Evolutionary conservation across 2,113 vertebrate species (phyloP).

Genomic region (Hyaena hyaena): DNA sequence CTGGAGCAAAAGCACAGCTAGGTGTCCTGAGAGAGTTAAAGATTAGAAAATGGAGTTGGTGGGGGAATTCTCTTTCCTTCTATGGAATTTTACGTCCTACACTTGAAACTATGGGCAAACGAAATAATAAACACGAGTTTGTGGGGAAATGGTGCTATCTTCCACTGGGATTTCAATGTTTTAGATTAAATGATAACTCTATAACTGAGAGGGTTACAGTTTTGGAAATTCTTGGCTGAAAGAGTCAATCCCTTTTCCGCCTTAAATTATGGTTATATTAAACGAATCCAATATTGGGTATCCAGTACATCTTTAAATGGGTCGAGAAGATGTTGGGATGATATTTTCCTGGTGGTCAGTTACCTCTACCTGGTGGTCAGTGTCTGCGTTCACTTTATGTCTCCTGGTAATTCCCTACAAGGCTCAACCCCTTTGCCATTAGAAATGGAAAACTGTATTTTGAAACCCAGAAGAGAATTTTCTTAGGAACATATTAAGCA

Average conservation of each 20-base stretch:
- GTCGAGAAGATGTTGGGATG: background rate
- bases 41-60: background rate
- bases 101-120: background rate
- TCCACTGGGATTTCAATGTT: background rate
- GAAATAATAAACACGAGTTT: background rate
- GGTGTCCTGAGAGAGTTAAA: background rate
- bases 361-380: background rate
- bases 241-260: background rate
- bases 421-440: background rate
- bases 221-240: background rate
- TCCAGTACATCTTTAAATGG: background rate
- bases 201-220: background rate
- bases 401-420: background rate
- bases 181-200: background rate
- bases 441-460: background rate
- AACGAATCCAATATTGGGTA: background rate
- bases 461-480: conserved; percentile 4
- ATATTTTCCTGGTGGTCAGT: background rate
- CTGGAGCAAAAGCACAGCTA: background rate
- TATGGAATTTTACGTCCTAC: background rate
- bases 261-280: background rate
- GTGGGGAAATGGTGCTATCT: background rate
- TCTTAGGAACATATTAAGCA: conserved; percentile 4
- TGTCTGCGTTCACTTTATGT: background rate
- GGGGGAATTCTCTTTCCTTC: background rate